These are phyloP conservation scores for Mirza zaza DNA, from an alignment of 2,113 vertebrate species.

Conservation along the genomic window DNA sequence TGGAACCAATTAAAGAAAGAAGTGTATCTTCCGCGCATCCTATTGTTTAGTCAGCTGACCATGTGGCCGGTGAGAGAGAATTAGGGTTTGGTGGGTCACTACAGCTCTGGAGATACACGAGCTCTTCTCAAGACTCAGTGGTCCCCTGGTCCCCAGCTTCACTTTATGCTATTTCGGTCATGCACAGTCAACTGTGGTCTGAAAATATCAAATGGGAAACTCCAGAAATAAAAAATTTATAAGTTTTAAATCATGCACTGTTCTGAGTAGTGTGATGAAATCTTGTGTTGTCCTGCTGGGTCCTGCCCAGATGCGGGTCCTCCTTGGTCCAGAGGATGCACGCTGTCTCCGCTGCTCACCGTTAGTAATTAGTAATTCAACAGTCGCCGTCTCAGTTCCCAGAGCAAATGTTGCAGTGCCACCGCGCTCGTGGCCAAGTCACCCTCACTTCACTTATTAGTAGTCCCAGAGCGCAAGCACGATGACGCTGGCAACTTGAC, in stretches of 20 bases:
- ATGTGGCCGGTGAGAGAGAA: neutral
- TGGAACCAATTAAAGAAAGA: neutral
- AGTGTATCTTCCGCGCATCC: neutral
- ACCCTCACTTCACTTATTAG: neutral
- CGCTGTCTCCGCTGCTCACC: neutral
- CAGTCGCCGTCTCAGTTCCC: neutral
- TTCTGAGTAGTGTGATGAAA: neutral
- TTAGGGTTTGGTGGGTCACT: neutral
- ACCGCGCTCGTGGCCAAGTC: neutral
- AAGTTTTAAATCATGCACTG: neutral
- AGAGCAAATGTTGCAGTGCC: too few relatives aligned
- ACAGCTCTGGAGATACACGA: neutral
- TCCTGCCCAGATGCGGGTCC: neutral
- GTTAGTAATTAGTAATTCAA: neutral
- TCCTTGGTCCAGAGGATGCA: neutral
- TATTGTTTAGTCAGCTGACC: slow-evolving; percentile 24
- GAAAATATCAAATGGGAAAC: neutral
- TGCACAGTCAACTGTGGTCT: neutral
- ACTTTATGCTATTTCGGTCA: neutral
- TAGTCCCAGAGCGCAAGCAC: neutral
- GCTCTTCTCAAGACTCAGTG: neutral
- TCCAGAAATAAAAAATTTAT: neutral
- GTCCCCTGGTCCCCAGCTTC: neutral
- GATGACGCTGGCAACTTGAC: neutral
- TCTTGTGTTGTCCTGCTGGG: neutral